Evolutionary conservation across 2,113 vertebrate genomes (phyloP).

Genomic region (Dissostichus mawsoni): DNA sequence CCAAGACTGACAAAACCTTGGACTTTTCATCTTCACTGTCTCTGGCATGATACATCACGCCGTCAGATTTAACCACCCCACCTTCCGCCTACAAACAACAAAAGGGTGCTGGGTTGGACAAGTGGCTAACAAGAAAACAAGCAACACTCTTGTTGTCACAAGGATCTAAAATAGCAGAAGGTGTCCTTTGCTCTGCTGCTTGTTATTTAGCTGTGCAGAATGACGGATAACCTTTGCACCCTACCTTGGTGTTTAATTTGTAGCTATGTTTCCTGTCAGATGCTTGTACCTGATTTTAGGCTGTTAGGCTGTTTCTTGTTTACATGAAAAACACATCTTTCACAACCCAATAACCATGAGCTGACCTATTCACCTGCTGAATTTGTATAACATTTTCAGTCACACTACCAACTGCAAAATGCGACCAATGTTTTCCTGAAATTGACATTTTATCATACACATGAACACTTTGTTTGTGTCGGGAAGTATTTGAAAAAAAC

Average conservation of each 20-base stretch:
- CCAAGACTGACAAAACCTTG: slow-evolving; percentile 17
- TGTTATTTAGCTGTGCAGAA: slow-evolving; percentile 52
- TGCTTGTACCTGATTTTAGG: slow-evolving; percentile 58
- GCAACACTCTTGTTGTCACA: slow-evolving; percentile 3
- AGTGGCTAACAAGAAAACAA: slow-evolving; percentile 16
- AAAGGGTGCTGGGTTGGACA: not conserved
- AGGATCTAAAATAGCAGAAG: slow-evolving; percentile 25
- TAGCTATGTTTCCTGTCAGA: slow-evolving; percentile 54
- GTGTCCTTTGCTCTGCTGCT: slow-evolving; percentile 14
- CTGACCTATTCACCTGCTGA: slow-evolving; percentile 10
- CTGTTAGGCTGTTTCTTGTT: slow-evolving; percentile 38
- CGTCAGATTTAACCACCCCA: not conserved
- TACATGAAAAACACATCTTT: slow-evolving; percentile 43
- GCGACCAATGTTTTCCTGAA: slow-evolving; percentile 23
- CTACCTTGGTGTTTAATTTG: slow-evolving; percentile 63
- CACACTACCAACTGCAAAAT: slow-evolving; percentile 7
- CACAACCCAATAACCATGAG: slow-evolving; percentile 13
- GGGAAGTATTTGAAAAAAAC: not conserved
- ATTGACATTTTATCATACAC: slow-evolving; percentile 25
- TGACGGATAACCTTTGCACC: slow-evolving; percentile 64
- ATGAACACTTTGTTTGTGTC: not conserved
- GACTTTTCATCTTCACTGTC: slow-evolving; percentile 5
- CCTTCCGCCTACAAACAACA: not conserved
- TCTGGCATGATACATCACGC: slow-evolving; percentile 1
- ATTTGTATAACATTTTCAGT: slow-evolving; percentile 18